Evolutionary conservation across 2,888 invertebrate species (phyloP), one percentile per base, ranked within the genome.

Genomic region (Brachycybe producta): DNA sequence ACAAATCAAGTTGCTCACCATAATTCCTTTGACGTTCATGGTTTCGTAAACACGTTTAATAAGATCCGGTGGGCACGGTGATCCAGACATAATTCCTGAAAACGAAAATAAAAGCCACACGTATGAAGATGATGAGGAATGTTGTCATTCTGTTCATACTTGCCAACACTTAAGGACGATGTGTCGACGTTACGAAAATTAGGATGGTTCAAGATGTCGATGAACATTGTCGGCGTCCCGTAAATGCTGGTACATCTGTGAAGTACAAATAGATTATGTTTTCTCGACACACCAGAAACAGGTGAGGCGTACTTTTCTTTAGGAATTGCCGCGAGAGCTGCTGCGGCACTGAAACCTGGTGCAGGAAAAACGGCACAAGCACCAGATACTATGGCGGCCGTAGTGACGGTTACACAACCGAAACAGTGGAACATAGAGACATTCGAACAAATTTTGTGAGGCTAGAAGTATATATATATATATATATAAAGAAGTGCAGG

Each of bases 161-260:
- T 34, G 50, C 53, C 53, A 26, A 21, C 27, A n/a, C 24, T 41
- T 2, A 53, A n/a, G 27, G 26, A 17, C 3, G 53, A 46, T 23
- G 51, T 34, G 32, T 51, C 41, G 43, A 42, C 42, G 23, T 42
- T 59, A 21, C 15, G 28, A 52, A 69, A 64, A 26, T 67, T 66
- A 58, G 75, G 74, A 4, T 65, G 65, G 24, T 71, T 71, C 35
- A 85, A 65, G 56, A 84, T 70, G 67, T 86, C 84, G 13, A 84
- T 76, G 65, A 82, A 82, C 87, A 87, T 87, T 2, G 88, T 87
- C 5, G 88, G 87, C 0, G 86, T 85, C 32, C 86, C 86, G 61
- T 78, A 79, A 24, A 80, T 64, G 1, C 78, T 66, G 0, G 77
- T 77, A 61, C 84, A 84, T 60, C 83, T 84, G 60, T 43, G 58